phyloP scores from a whole-genome alignment of 2,888 invertebrate species.

The Cryptophagus acutangulus region DNA sequence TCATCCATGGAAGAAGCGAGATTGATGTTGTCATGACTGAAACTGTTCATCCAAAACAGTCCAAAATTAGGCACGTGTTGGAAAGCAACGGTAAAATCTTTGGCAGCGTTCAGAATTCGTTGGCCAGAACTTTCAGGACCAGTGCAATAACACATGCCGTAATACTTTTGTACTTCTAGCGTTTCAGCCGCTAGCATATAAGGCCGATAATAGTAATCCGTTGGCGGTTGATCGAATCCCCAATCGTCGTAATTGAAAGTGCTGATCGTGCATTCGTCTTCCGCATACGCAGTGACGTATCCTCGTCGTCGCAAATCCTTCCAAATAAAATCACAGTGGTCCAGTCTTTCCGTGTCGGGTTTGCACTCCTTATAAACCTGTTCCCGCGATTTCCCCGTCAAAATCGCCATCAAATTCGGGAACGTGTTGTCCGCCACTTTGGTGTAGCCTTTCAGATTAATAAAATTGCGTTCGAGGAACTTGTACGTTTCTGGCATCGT shows the following conservation, averaged over 20 bases:
- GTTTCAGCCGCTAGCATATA: conserved; percentile 64
- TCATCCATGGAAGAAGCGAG: conserved; percentile 66
- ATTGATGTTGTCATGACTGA: conserved; percentile 69
- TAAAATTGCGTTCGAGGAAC: conserved; percentile 53
- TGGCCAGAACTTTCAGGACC: conserved; percentile 62
- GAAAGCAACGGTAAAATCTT: conserved; percentile 55
- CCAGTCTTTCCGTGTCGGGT: conserved; percentile 55
- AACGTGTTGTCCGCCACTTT: conserved; percentile 85
- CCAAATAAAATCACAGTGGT: conserved; percentile 75
- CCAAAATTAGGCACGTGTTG: conserved; percentile 63
- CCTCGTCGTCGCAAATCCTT: conserved; percentile 63
- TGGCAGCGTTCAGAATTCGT: conserved; percentile 63
- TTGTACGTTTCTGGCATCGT: conserved; percentile 67
- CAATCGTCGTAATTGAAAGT: conserved; percentile 71
- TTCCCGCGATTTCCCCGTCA: conserved; percentile 54
- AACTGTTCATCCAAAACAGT: conserved; percentile 75
- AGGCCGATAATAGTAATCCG: conserved; percentile 76
- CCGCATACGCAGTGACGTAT: conserved; percentile 74
- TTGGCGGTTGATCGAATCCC: conserved; percentile 68
- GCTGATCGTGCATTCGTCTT: conserved; percentile 67
- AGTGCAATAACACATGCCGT: conserved; percentile 55
- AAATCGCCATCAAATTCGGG: conserved; percentile 79
- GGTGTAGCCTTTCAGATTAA: conserved; percentile 42
- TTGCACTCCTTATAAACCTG: conserved; percentile 48
- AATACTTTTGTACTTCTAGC: conserved; percentile 49